Evolutionary conservation across 2,113 vertebrate genomes (phyloP).

Genomic region (Chunga burmeisteri): DNA sequence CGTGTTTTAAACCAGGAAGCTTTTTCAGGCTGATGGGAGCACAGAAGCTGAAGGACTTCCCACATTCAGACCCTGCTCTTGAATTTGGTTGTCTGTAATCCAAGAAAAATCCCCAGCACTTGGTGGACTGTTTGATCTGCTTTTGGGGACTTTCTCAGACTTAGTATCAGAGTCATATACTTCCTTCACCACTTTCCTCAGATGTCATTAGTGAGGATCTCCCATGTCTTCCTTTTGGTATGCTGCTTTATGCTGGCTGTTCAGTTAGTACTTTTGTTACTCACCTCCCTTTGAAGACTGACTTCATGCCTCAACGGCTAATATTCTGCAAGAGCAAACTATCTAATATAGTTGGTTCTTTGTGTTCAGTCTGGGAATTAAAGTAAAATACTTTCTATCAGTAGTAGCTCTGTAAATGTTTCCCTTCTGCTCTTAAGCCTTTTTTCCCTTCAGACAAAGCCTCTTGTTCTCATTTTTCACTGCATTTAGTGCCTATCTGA

Average conservation of each 20-base stretch:
- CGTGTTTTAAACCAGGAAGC: background rate
- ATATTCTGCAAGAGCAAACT: background rate
- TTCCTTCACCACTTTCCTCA: background rate
- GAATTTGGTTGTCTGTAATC: background rate
- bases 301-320: background rate
- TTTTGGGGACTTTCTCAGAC: background rate
- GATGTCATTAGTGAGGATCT: background rate
- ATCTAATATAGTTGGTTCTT: background rate
- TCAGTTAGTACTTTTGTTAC: background rate
- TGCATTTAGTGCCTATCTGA: too few relatives aligned
- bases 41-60: background rate
- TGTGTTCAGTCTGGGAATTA: background rate
- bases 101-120: background rate
- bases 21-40: background rate
- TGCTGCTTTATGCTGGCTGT: background rate
- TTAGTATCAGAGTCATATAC: background rate
- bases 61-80: background rate
- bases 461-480: too few relatives aligned
- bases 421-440: too few relatives aligned
- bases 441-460: too few relatives aligned
- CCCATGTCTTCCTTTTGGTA: background rate
- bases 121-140: background rate
- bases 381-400: background rate
- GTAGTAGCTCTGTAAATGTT: background rate
- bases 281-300: background rate